Conservation (phyloP, 2,113 vertebrate genomes). For the Protobothrops flavoviridis region DNA sequence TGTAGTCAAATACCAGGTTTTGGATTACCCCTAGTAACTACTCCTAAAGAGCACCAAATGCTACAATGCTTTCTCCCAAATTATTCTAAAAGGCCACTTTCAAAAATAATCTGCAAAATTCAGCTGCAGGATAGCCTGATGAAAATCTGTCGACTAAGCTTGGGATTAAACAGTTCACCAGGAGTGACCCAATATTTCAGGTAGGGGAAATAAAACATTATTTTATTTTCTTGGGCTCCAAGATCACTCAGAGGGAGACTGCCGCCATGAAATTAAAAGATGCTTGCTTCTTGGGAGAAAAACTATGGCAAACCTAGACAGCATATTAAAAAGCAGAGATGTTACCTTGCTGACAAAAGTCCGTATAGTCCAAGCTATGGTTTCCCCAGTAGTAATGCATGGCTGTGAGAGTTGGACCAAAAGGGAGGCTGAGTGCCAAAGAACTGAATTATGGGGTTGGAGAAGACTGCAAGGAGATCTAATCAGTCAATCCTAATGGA, state of each 20-base stretch:
- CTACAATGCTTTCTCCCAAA: neutral
- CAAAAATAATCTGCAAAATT: neutral
- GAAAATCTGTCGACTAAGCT: neutral
- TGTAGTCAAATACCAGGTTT: neutral
- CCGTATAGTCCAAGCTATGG: neutral
- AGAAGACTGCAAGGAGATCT: neutral
- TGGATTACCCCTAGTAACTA: neutral
- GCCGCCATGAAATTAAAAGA: neutral
- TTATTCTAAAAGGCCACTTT: neutral
- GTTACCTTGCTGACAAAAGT: neutral
- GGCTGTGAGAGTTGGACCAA: neutral
- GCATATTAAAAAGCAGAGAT: neutral
- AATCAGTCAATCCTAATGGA: neutral
- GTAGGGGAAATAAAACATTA: neutral
- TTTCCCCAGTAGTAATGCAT: neutral
- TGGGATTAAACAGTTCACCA: neutral
- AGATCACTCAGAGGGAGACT: neutral
- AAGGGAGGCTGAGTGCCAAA: neutral
- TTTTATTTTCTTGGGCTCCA: neutral
- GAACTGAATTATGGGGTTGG: neutral
- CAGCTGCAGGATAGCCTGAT: neutral
- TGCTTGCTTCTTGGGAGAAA: neutral
- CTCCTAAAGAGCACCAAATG: neutral
- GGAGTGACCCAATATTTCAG: neutral
- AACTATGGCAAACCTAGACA: neutral